These are phyloP conservation scores for Microtus richardsoni DNA, from an alignment of 2,113 vertebrate species.

Conservation along the genomic window DNA sequence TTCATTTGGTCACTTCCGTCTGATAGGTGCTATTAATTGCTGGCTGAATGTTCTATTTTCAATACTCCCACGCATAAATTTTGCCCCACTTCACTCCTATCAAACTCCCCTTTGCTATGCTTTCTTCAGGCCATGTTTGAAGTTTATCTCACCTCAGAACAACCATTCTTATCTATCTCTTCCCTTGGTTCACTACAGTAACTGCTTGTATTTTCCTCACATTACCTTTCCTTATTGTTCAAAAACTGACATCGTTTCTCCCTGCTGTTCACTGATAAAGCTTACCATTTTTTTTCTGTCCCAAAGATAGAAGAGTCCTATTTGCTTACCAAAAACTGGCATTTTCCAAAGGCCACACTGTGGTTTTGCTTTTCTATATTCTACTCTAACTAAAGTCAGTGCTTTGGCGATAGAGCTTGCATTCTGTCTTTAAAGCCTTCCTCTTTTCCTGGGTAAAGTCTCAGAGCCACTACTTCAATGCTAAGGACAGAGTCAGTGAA, in stretches of 20 bases:
- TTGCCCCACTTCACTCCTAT: background rate
- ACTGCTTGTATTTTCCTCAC: background rate
- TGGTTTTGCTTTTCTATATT: background rate
- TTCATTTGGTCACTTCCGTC: background rate
- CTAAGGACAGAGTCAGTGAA: background rate
- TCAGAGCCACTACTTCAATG: background rate
- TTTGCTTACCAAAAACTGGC: background rate
- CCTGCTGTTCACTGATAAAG: background rate
- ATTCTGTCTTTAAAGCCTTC: background rate
- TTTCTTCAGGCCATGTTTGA: conserved; percentile 11
- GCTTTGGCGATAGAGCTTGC: background rate
- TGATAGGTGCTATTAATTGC: background rate
- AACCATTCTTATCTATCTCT: background rate
- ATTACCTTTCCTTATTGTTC: background rate
- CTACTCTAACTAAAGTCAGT: background rate
- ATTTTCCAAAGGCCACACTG: background rate
- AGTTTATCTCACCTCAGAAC: background rate
- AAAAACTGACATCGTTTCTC: background rate
- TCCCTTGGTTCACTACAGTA: background rate
- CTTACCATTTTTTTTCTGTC: background rate
- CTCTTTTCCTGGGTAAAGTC: background rate
- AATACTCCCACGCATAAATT: background rate
- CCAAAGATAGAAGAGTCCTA: background rate
- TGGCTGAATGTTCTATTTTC: background rate
- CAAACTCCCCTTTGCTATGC: background rate